Base-by-base conservation (phyloP, 1,140 invertebrate genomes). In the Megalopta genalis region DNA sequence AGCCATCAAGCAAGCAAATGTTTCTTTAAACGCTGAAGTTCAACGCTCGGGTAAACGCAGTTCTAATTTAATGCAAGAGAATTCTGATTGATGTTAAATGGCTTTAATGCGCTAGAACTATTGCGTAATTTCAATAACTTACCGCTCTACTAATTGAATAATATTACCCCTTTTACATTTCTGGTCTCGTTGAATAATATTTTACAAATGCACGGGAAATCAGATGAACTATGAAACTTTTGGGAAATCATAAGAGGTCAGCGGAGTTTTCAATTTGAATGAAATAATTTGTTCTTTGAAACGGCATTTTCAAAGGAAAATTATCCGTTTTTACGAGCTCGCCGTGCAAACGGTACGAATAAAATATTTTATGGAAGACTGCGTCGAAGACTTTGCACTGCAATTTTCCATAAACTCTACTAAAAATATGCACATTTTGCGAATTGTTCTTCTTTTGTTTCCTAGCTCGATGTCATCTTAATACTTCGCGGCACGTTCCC, bases 391-490 rank as follows among this genome's bases (percentile, higher is more conserved):
- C 14, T 0, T 14, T 2, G 10, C 42, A 12, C 42, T 2, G 42
- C 42, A 46, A 46, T 46, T 52, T 52, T 16, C 6, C 18, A 52
- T 52, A 52, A 18, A 52, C 7, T 16, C 27, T 65, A n/a, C 18
- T 16, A n/a, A 27, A 9, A 65, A 63, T 5, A 27, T 5, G 14
- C 71, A 65, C 65, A 66, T 57, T 67, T 75, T 67, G 37, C 72
- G 16, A 25, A 57, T 6, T 46, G 21, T 18, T 42, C 25, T 18
- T 27, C 25, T 39, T 42, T 66, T 46, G 23, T 57, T 66, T 49
- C 65, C 21, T 27, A 57, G 32, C 63, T 75, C 21, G 10, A n/a
- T 14, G 12, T 75, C 66, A 75, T 75, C 63, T 25, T 67, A 75
- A 67, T 75, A 59, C 42, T 32, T 75, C 27, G 10, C 52, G 10